phyloP scores from a whole-genome alignment of 2,113 vertebrate species.

The Passer domesticus region DNA sequence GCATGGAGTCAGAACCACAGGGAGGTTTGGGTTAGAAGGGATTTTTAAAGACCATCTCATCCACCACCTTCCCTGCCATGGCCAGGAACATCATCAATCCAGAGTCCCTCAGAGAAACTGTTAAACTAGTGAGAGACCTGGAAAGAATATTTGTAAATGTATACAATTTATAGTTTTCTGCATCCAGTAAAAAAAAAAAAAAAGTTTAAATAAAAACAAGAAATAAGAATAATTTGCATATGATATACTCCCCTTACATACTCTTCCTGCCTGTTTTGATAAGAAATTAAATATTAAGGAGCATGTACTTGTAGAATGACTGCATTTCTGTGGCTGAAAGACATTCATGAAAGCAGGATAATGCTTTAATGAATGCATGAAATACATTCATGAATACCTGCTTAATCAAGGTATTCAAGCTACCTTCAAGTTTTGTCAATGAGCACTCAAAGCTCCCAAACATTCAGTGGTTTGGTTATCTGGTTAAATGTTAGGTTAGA shows the following conservation, averaged over 20 bases:
- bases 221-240: not conserved
- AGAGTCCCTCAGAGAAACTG: not conserved
- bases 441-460: not conserved
- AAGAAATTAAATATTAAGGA: not conserved
- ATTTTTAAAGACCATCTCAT: not conserved
- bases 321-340: not conserved
- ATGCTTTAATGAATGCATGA: not conserved
- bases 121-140: not conserved
- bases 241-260: not conserved
- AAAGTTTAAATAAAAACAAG: not conserved
- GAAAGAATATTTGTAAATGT: not conserved
- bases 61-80: not conserved
- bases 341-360: not conserved
- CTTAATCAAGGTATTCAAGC: not conserved
- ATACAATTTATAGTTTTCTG: not conserved
- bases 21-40: not conserved
- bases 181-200: not conserved
- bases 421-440: not conserved
- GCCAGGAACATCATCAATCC: not conserved
- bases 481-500: not conserved
- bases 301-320: not conserved
- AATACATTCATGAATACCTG: not conserved
- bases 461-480: not conserved
- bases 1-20: not conserved
- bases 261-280: not conserved